Conservation (phyloP, 2,113 vertebrate species). For the rabbit (Oryctolagus cuniculus) region DNA sequence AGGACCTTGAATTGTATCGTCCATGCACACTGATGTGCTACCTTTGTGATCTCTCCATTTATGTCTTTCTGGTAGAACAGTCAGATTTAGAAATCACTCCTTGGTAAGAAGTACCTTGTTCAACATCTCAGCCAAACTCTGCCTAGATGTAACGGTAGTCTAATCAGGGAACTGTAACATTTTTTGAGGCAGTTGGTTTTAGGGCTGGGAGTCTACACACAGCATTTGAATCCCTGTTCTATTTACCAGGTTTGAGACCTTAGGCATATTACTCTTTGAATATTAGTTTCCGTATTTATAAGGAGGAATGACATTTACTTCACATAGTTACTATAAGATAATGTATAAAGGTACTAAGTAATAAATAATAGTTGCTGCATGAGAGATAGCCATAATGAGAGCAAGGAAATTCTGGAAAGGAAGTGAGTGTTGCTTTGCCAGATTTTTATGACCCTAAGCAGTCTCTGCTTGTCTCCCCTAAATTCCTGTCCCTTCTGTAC, state of each 20-base stretch:
- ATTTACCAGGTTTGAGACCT: neutral
- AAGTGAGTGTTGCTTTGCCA: neutral
- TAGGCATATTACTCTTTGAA: neutral
- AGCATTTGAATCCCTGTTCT: neutral
- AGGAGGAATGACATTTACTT: neutral
- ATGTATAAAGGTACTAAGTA: neutral
- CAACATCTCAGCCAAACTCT: neutral
- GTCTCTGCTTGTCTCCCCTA: neutral
- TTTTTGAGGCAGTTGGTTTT: neutral
- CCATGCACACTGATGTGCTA: neutral
- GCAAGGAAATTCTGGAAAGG: neutral
- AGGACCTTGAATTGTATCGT: neutral
- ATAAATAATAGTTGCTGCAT: neutral
- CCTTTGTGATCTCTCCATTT: neutral
- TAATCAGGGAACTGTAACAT: neutral
- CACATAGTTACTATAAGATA: neutral
- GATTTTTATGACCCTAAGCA: conserved; percentile 1
- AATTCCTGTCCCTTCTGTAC: neutral
- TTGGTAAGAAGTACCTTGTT: neutral
- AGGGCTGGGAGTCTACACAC: neutral
- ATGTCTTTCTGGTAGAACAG: neutral
- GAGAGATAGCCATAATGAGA: neutral
- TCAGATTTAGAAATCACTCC: neutral
- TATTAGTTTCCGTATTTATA: conserved; percentile 27
- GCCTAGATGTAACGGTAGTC: neutral